Percentiles rank a stretch among this genome's conserved stretches.
Evolutionary conservation across 2,797 vertebrate genomes (phyloP).

Genomic region (Epinephelus malabaricus): DNA sequence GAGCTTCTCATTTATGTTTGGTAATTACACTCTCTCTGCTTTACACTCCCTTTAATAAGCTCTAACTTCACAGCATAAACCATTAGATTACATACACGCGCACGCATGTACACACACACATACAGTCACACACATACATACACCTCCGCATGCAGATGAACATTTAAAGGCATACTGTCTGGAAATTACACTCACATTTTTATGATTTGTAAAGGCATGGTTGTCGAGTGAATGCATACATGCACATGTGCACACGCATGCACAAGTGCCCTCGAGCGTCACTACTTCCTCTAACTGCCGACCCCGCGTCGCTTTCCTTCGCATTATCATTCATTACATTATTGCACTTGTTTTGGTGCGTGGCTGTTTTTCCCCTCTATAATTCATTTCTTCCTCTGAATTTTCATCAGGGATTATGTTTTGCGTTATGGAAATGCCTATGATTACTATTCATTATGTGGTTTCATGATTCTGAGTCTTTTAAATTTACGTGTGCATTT

Average conservation of each 20-base stretch:
- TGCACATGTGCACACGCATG: background rate
- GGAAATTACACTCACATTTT: constrained; percentile 48
- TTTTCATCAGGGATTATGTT: constrained; percentile 82
- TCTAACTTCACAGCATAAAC: constrained; percentile 83
- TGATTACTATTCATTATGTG: constrained; percentile 84
- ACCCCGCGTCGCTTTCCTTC: constrained; percentile 41
- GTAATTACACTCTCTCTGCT: constrained; percentile 86
- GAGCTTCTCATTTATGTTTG: constrained; percentile 86
- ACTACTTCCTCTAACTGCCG: constrained; percentile 18
- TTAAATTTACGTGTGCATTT: constrained; percentile 67
- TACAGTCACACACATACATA: constrained; percentile 28
- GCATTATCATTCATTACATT: constrained; percentile 78
- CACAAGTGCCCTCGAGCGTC: constrained; percentile 8
- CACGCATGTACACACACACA: constrained; percentile 21
- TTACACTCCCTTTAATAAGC: constrained; percentile 85
- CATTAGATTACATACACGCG: constrained; percentile 66
- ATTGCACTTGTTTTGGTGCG: constrained; percentile 74
- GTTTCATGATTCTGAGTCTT: constrained; percentile 78
- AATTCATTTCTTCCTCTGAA: constrained; percentile 79
- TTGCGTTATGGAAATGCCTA: constrained; percentile 80
- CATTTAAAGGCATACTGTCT: constrained; percentile 62
- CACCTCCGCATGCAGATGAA: constrained; percentile 61
- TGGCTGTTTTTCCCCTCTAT: constrained; percentile 55
- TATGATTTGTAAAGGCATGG: constrained; percentile 31
- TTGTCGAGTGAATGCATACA: constrained; percentile 14